A percentile compares a stretch with the other conserved stretches of the same genome.
Evolutionary conservation across 2,113 vertebrate species (phyloP).

Genomic region (Myotis davidii): DNA sequence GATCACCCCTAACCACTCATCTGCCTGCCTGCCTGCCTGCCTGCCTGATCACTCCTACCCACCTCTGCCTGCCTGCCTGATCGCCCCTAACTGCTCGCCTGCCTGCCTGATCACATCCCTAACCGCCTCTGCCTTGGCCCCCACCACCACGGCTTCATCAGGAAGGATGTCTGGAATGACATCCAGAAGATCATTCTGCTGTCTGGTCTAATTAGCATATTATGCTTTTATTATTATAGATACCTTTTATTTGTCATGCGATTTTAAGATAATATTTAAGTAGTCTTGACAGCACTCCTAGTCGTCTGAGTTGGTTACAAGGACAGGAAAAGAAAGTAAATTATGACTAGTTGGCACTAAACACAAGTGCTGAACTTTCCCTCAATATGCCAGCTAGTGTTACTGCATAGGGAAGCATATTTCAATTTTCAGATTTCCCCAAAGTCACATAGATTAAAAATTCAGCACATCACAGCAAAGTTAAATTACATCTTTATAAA

Average conservation of each 20-base stretch:
- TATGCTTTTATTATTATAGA: too few relatives aligned
- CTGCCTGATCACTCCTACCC: too few relatives aligned
- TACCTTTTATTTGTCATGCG: not conserved
- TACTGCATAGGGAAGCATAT: not conserved
- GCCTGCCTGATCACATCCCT: too few relatives aligned
- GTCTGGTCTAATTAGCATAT: too few relatives aligned
- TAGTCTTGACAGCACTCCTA: not conserved
- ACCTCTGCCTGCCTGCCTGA: too few relatives aligned
- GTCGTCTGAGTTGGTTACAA: constrained; percentile 4
- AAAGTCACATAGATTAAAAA: constrained; percentile 43
- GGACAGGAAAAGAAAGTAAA: constrained; percentile 31
- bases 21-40: too few relatives aligned
- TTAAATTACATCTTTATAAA: constrained; percentile 17
- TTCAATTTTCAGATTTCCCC: constrained; percentile 47
- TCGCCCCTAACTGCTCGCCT: too few relatives aligned
- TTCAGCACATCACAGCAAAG: constrained; percentile 41
- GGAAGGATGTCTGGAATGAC: too few relatives aligned
- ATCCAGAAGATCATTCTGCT: too few relatives aligned
- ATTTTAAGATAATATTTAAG: constrained; percentile 33
- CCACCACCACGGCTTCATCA: too few relatives aligned
- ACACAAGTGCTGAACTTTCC: constrained; percentile 25
- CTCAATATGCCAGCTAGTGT: not conserved
- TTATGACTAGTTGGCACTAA: constrained; percentile 28
- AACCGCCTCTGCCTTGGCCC: too few relatives aligned
- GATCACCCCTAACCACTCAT: too few relatives aligned